These are phyloP conservation scores for Rhingia rostrata DNA, from an alignment of 2,888 invertebrate species.

Conservation along the genomic window DNA sequence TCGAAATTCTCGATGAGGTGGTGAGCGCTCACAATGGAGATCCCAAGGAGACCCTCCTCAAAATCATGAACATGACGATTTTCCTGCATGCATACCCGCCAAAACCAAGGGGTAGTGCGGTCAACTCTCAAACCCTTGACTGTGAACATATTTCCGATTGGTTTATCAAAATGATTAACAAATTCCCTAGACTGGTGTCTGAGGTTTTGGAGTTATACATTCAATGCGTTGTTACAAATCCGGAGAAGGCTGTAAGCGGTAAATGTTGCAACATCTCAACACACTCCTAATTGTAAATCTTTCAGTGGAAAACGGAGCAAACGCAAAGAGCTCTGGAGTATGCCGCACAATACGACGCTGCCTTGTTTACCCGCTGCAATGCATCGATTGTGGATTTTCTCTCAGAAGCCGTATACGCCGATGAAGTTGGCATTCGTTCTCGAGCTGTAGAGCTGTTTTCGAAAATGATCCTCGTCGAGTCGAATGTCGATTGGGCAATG, in stretches of 20 bases:
- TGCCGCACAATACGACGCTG: conserved; percentile 82
- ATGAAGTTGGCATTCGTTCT: conserved; percentile 79
- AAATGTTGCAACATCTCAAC: background rate
- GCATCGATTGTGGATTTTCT: conserved; percentile 80
- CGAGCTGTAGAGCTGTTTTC: conserved; percentile 80
- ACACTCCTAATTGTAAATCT: background rate
- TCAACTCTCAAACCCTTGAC: conserved; percentile 45
- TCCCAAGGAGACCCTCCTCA: conserved; percentile 79
- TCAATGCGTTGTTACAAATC: conserved; percentile 80
- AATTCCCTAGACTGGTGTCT: conserved; percentile 79
- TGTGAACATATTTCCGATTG: conserved; percentile 82
- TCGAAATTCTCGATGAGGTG: conserved; percentile 80
- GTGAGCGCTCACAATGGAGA: conserved; percentile 81
- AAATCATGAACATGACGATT: conserved; percentile 80
- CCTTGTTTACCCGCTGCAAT: conserved; percentile 81
- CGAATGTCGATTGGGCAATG: conserved; percentile 81
- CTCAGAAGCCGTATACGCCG: conserved; percentile 78
- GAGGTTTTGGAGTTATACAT: conserved; percentile 80
- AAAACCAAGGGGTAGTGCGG: conserved; percentile 73
- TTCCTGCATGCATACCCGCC: conserved; percentile 79
- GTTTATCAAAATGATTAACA: conserved; percentile 80
- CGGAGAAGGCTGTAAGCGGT: conserved; percentile 77
- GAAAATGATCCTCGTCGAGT: conserved; percentile 79
- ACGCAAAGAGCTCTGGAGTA: conserved; percentile 80
- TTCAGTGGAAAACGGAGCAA: conserved; percentile 80